Base-by-base conservation (phyloP, 2,888 invertebrate genomes). In the Electrophaes corylata region DNA sequence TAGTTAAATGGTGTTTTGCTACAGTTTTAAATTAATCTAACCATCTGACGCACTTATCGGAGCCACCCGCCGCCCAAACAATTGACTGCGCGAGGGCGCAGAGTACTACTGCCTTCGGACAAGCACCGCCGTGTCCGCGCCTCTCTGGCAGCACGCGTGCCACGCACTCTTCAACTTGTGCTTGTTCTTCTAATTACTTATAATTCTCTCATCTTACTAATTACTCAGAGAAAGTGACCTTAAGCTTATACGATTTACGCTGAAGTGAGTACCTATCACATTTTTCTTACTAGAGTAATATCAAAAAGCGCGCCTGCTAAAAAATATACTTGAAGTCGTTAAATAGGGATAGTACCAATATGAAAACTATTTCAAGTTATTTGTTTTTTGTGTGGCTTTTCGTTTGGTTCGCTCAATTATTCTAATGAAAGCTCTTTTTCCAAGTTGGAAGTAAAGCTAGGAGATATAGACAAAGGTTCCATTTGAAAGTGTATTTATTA, bases 91-190 rank as follows among this genome's bases (percentile, higher is more conserved):
- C 48, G 41, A 55, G 51, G 73, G 61, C 78, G 62, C 80, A 83
- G 79, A 83, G 73, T 71, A 70, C 69, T 75, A 67, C 72, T 79
- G 79, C 78, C 79, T 77, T 71, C 68, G 72, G 66, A 54, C 64
- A 70, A 72, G 70, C 65, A 66, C 49, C 60, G 79, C 67, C 83
- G 83, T 75, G 79, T 67, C 69, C 66, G 69, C 67, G 16, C 16
- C 37, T n/a, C 4, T 5, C 68, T 60, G 66, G 57, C 60, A 63
- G 63, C 63, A 65, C 47, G 56, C 61, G 66, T 65, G 62, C 53
- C 65, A 62, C 59, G 57, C 54, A 58, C 67, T 68, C 70, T 57
- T 60, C 62, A 72, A 73, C 75, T 69, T 72, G 76, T 75, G 71
- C 65, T 60, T 48, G 65, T 51, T 43, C 64, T 64, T 64, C 65